phyloP scores from a whole-genome alignment of 2,888 invertebrate species.

The Dascillus cervinus region DNA sequence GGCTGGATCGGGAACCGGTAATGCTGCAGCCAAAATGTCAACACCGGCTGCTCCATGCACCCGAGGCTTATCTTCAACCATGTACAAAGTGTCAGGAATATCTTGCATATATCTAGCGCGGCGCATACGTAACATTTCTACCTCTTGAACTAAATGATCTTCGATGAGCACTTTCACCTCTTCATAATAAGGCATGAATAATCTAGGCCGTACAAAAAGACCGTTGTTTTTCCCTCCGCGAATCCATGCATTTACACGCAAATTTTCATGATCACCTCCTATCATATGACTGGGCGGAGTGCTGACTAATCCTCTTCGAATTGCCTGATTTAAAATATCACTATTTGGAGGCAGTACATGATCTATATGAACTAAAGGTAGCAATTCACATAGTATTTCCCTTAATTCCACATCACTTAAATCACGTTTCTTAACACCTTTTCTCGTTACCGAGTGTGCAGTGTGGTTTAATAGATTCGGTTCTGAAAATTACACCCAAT shows the following conservation, averaged over 20 bases:
- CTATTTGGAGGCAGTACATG: slow-evolving; percentile 82
- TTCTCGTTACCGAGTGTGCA: slow-evolving; percentile 82
- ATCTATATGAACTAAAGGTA: slow-evolving; percentile 80
- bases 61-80: slow-evolving; percentile 62
- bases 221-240: slow-evolving; percentile 65
- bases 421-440: slow-evolving; percentile 75
- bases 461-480: slow-evolving; percentile 87
- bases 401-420: slow-evolving; percentile 77
- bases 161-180: slow-evolving; percentile 86
- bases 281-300: slow-evolving; percentile 81
- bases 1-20: slow-evolving; percentile 70
- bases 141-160: slow-evolving; percentile 74
- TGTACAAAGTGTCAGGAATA: slow-evolving; percentile 90
- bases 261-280: slow-evolving; percentile 64
- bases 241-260: slow-evolving; percentile 73
- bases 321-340: slow-evolving; percentile 62
- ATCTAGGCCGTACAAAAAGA: slow-evolving; percentile 72
- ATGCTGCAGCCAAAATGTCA: slow-evolving; percentile 56
- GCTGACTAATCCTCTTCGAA: slow-evolving; percentile 68
- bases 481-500: slow-evolving; percentile 47
- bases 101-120: slow-evolving; percentile 61
- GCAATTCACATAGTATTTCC: slow-evolving; percentile 74
- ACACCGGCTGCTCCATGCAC: slow-evolving; percentile 46
- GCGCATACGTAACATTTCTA: slow-evolving; percentile 58
- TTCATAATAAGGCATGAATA: slow-evolving; percentile 92